Evolutionary conservation across 2,888 invertebrate species (phyloP).

Genomic region (Eugnorisma glareosa): DNA sequence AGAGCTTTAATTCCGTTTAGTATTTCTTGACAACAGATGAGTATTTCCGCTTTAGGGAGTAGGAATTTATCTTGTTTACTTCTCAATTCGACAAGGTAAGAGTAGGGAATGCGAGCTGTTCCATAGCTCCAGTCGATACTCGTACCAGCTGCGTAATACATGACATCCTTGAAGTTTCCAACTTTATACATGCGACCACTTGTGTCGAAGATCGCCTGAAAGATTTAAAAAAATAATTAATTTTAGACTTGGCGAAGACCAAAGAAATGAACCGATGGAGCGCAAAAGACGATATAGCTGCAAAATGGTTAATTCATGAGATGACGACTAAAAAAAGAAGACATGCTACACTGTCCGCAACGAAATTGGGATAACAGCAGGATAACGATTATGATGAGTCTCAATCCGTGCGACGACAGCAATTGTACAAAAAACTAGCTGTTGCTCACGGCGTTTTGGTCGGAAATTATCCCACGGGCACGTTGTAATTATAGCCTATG

Average conservation of each 20-base stretch:
- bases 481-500: too few species aligned
- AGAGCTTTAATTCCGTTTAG: conserved; percentile 80
- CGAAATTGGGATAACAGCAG: background rate
- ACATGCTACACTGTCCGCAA: background rate
- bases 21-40: conserved; percentile 81
- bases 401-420: background rate
- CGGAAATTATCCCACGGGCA: too few species aligned
- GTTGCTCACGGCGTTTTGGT: too few species aligned
- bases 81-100: conserved; percentile 84
- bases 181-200: conserved; percentile 86
- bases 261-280: background rate
- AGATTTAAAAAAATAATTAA: conserved; percentile 26
- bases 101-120: conserved; percentile 84
- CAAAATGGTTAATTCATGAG: background rate
- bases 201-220: conserved; percentile 85
- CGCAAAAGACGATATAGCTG: background rate
- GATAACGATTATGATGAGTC: background rate
- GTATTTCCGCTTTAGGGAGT: conserved; percentile 81
- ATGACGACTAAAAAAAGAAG: background rate
- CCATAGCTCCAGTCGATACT: conserved; percentile 89
- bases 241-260: background rate
- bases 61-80: conserved; percentile 82
- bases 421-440: background rate
- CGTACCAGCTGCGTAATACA: conserved; percentile 86
- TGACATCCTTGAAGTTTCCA: conserved; percentile 86